Evolutionary conservation across 2,888 invertebrate genomes (phyloP).

Genomic region (Trilocha varians): DNA sequence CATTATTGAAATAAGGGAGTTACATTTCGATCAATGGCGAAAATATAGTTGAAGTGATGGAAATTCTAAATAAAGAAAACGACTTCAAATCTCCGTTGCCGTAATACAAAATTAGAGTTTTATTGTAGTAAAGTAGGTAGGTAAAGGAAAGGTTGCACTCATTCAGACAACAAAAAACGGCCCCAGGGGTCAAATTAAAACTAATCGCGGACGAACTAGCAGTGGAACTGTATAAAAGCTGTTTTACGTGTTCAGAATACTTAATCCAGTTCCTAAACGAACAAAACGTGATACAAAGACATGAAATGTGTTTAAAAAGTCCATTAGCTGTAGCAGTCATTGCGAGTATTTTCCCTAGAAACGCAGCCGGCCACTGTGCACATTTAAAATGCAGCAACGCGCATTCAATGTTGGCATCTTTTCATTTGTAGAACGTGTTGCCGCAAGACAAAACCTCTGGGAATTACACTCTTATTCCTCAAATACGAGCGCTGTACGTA

Average conservation of each 20-base stretch:
- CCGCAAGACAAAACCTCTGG: conserved; percentile 64
- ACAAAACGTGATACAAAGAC: conserved; percentile 20
- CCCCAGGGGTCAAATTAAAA: conserved; percentile 39
- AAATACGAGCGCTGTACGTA: conserved; percentile 55
- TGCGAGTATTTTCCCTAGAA: conserved; percentile 25
- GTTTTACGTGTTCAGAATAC: background rate
- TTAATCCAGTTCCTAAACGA: conserved; percentile 5
- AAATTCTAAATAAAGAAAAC: no score
- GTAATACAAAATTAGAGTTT: no score
- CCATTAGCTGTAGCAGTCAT: conserved; percentile 33
- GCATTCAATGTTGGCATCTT: conserved; percentile 57
- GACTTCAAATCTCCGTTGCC: no score
- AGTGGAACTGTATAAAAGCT: conserved; percentile 14
- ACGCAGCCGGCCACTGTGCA: conserved; percentile 28
- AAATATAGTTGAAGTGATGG: no score
- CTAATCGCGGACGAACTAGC: conserved; percentile 33
- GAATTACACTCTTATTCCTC: conserved; percentile 65
- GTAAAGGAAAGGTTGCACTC: no score
- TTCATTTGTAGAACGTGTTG: conserved; percentile 57
- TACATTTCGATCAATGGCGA: no score
- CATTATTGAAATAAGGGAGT: conserved; percentile 19
- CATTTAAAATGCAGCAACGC: conserved; percentile 53
- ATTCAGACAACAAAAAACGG: no score
- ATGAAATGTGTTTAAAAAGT: conserved; percentile 29
- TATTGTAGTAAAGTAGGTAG: no score